Conservation (phyloP, 1,140 invertebrate species). For the Drosophila elegans region DNA sequence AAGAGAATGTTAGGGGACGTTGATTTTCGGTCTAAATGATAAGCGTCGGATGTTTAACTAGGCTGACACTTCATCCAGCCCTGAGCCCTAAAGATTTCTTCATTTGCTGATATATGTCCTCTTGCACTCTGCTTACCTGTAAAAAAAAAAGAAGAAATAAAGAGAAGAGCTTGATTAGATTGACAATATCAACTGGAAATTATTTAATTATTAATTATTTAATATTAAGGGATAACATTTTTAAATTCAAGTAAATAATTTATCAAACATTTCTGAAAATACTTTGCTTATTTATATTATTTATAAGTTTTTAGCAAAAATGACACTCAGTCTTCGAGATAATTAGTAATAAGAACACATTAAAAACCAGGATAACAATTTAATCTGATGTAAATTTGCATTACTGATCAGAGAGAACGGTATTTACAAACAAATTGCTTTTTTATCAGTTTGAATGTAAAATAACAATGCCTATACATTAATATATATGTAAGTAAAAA, state of each 20-base stretch:
- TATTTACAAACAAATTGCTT: conserved; percentile 16
- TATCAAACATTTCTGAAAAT: too few relatives aligned
- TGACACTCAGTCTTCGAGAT: not conserved
- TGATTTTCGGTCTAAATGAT: conserved; percentile 6
- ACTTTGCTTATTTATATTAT: too few relatives aligned
- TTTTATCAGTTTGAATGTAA: conserved; percentile 6
- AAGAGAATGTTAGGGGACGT: not conserved
- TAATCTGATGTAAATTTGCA: not conserved
- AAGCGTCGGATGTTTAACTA: conserved; percentile 52
- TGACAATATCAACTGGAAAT: conserved; percentile 2
- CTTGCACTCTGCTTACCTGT: conserved; percentile 14
- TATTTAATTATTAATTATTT: not conserved
- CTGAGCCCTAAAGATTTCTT: conserved; percentile 19
- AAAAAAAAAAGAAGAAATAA: not conserved
- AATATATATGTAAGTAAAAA: not conserved
- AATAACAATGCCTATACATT: not conserved
- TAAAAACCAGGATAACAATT: not conserved
- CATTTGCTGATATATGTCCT: conserved; percentile 5
- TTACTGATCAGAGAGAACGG: too few relatives aligned
- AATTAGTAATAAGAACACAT: not conserved
- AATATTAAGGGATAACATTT: not conserved
- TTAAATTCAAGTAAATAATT: not conserved
- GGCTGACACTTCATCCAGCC: conserved; percentile 50
- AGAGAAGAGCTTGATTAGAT: conserved; percentile 11
- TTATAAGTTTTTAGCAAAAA: too few relatives aligned